Evolutionary conservation across 2,888 invertebrate species (phyloP).

Genomic region (Teleiodes luculella): DNA sequence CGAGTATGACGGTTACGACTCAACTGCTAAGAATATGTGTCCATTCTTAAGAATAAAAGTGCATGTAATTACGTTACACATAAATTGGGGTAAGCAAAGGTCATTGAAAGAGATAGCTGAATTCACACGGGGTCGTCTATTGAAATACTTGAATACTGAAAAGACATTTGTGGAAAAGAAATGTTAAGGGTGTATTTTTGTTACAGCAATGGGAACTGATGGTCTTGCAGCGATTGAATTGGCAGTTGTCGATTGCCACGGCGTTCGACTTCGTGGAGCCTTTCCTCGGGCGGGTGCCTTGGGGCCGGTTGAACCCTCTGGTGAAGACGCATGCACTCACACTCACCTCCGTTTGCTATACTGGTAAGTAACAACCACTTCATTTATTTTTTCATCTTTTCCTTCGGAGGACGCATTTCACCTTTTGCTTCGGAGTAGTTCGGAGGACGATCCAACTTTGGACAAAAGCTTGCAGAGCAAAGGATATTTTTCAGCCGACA

Average conservation of each 20-base stretch:
- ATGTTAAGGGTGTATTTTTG: conserved; percentile 33
- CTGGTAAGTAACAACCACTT: conserved; percentile 77
- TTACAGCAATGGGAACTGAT: conserved; percentile 89
- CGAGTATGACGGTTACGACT: conserved; percentile 73
- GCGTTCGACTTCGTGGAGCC: conserved; percentile 91
- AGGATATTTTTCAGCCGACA: too few relatives aligned
- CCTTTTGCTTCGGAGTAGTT: too few relatives aligned
- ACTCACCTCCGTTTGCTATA: conserved; percentile 87
- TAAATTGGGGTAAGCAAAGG: conserved; percentile 32
- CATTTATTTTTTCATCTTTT: not conserved
- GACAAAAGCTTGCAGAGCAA: too few relatives aligned
- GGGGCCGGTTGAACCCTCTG: conserved; percentile 79
- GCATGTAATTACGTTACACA: conserved; percentile 31
- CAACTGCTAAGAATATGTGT: conserved; percentile 55
- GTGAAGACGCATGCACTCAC: conserved; percentile 87
- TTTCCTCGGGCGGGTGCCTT: conserved; percentile 81
- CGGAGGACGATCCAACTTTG: too few relatives aligned
- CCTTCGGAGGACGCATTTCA: too few relatives aligned
- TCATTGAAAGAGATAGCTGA: conserved; percentile 28
- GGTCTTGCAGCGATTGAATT: conserved; percentile 85
- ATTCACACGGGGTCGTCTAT: conserved; percentile 54
- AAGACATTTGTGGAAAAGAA: not conserved
- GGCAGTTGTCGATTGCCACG: conserved; percentile 88
- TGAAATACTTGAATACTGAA: conserved; percentile 25
- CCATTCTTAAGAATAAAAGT: conserved; percentile 43